Evolutionary conservation across 1,140 invertebrate species (phyloP), one percentile per base, ranked within the genome.

Genomic region (Cydia strobilella): DNA sequence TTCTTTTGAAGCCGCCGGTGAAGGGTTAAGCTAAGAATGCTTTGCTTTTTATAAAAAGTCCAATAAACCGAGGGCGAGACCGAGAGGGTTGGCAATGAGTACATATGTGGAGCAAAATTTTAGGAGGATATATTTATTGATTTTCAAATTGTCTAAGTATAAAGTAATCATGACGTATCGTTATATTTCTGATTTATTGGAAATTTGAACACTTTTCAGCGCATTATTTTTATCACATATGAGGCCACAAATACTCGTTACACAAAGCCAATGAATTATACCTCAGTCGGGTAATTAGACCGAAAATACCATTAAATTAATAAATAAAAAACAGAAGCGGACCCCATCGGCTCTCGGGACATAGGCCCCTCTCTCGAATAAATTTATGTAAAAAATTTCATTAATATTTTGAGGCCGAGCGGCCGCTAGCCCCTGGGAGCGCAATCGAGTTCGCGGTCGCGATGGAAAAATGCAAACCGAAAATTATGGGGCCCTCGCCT

Each of bases 1-100:
- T 93, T 93, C 91, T 93, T 93, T 93, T 93, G 90, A 92, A 86
- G 88, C 88, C 83, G 83, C 76, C 84, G 84, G 82, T 89, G 87
- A 93, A 93, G 92, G 93, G 93, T 93, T 93, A 88, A 91, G 78
- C 86, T 89, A 93, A 93, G 93, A 93, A 93, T 93, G 91, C 91
- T 90, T 90, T 89, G 91, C 89, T 93, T 93, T 93, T 93, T 93
- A 93, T 90, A 88, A 80, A 80, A 84, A 84, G 80, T 86, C 85
- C 84, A 90, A 90, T 90, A 89, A 87, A 84, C 80, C 77, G 79
- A 77, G 82, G 86, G 75, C 62, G 75, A 79, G 80, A 79, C 63
- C 74, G 75, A 63, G 74, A 79, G 80, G 79, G 71, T 75, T 73
- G 73, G 76, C 79, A 77, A 80, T 78, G 74, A 51, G 35, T 23